Evolutionary conservation across 2,888 invertebrate species (phyloP).

Genomic region (Pocota personata): DNA sequence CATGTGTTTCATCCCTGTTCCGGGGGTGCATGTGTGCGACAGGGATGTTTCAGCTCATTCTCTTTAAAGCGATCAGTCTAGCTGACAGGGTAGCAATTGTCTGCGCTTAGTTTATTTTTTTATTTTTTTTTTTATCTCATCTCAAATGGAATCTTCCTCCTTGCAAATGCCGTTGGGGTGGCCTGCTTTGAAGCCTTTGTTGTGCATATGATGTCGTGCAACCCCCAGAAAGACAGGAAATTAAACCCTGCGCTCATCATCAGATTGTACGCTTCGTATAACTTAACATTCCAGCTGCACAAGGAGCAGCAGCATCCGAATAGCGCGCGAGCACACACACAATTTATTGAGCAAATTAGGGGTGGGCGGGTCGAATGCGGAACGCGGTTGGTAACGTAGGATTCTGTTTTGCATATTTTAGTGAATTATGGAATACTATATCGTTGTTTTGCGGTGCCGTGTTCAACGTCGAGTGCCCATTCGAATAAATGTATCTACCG

Average conservation of each 20-base stretch:
- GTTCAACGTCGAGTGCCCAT: constrained; percentile 51
- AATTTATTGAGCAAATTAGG: constrained; percentile 62
- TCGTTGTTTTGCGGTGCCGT: constrained; percentile 38
- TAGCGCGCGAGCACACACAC: constrained; percentile 20
- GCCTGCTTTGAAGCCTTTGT: constrained; percentile 53
- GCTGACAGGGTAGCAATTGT: constrained; percentile 57
- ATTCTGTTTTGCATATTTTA: constrained; percentile 67
- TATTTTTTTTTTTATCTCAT: neutral
- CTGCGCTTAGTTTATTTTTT: constrained; percentile 28
- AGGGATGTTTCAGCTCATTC: constrained; percentile 29
- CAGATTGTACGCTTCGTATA: constrained; percentile 77
- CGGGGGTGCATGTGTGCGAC: constrained; percentile 14
- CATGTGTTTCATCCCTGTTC: neutral
- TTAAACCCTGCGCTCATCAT: constrained; percentile 79
- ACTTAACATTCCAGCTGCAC: constrained; percentile 73
- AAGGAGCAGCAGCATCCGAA: constrained; percentile 64
- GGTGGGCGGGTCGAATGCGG: neutral
- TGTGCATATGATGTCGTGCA: constrained; percentile 48
- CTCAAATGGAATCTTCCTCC: constrained; percentile 30
- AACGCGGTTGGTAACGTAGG: constrained; percentile 11
- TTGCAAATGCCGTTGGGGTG: constrained; percentile 36
- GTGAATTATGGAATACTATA: constrained; percentile 53
- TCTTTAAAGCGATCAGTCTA: constrained; percentile 49
- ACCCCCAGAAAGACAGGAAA: constrained; percentile 80
- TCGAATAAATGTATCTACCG: constrained; percentile 38